phyloP scores from a whole-genome alignment of 2,113 vertebrate genomes.

The Beaufortia kweichowensis region DNA sequence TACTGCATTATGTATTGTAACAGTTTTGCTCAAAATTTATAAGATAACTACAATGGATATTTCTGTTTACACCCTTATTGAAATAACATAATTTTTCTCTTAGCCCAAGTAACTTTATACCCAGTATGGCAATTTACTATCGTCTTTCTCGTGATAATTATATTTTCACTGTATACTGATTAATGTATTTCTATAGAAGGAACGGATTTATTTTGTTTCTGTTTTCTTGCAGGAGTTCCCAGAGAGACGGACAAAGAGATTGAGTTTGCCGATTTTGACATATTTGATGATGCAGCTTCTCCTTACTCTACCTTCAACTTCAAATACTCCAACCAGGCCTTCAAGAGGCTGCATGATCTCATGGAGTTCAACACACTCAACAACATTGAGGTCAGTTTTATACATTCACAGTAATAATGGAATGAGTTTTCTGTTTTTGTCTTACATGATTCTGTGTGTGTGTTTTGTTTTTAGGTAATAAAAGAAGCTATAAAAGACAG shows the following conservation, averaged over 20 bases:
- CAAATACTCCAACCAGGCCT: conserved; percentile 91
- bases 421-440: background rate
- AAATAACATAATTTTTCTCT: too few species aligned
- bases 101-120: too few species aligned
- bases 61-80: too few species aligned
- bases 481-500: conserved; percentile 88
- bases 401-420: background rate
- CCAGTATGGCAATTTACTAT: too few species aligned
- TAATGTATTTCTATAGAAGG: too few species aligned
- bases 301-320: conserved; percentile 98
- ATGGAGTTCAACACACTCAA: conserved; percentile 99
- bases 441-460: background rate
- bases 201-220: background rate
- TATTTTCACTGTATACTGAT: too few species aligned
- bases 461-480: conserved; percentile 77
- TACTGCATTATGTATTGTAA: too few species aligned
- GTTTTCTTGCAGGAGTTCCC: conserved; percentile 76
- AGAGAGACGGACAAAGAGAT: conserved; percentile 89
- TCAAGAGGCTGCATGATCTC: conserved; percentile 88
- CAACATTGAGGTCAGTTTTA: conserved; percentile 84
- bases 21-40: too few species aligned
- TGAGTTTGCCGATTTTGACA: conserved; percentile 94
- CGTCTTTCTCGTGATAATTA: too few species aligned
- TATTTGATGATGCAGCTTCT: conserved; percentile 91
- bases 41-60: too few species aligned